Base-by-base conservation (phyloP, 2,113 vertebrate genomes). In the Mustela nigripes region DNA sequence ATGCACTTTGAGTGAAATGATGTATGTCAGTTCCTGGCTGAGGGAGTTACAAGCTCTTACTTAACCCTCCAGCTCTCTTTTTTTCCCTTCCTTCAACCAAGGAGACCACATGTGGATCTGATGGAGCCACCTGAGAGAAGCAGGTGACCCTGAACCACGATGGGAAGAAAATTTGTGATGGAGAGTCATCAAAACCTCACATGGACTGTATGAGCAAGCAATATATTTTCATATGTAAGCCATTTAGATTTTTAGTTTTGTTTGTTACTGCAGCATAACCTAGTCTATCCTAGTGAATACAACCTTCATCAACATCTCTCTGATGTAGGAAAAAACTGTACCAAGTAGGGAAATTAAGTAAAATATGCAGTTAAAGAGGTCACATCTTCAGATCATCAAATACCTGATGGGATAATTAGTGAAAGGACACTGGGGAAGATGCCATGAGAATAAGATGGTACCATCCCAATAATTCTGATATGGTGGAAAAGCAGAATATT, bases 1-100 rank as follows among this genome's bases (percentile, higher is more conserved):
- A 42, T 11, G 60, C 8, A 58, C 65, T 91, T 82, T 62, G 81
- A 93, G 65, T 31, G 63, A 91, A 95, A 94, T 48, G 78, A 86
- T 69, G 26, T 65, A 69, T 60, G 91, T 95, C 65, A 74, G 39
- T 78, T 93, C 24, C 73, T 93, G 63, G 62, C 76, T 74, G 45
- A 94, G 28, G 63, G 33, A 33, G 14, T 91, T 84, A 78, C 85
- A 92, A 71, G 53, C 74, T 81, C 33, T 93, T 83, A 56, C 22
- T 53, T n/a, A 67, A 76, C 24, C 60, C n/a, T 84, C 53, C 45
- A 92, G 85, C 24, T 63, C 22, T 82, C 21, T 73, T 31, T 36
- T 11, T 11, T 28, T 89, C 18, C 5, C 8, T 33, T 74, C 24
- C 48, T 95, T 83, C 91, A 78, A 18, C 31, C 39, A 42, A 67